Evolutionary conservation across 1,140 invertebrate species (phyloP), one percentile per base, ranked within the genome.

Genomic region (Cepaea nemoralis): DNA sequence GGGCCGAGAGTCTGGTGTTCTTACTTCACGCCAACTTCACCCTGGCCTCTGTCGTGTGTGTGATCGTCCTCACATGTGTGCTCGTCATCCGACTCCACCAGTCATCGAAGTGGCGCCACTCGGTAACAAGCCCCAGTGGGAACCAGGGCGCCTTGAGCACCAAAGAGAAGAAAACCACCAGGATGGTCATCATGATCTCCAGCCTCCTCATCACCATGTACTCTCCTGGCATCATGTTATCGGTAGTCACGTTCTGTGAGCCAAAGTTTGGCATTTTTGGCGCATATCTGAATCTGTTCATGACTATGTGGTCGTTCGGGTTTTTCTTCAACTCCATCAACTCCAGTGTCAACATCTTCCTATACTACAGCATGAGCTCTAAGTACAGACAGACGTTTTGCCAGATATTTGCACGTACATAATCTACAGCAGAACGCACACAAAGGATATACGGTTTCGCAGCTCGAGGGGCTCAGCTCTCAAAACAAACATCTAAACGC

Each of bases 281-380:
- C 1, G 24, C 19, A 40, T 70, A 70, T 24, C 19, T 3, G 1
- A 39, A 42, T 39, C 12, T 40, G 35, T 70, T 70, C 37, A 2
- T 40, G 19, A 37, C 37, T n/a, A 6, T 22, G 1, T 40, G 35
- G 35, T 70, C 69, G 35, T 39, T 70, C 27, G 69, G 69, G 35
- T 70, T 39, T 40, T 5, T 70, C 2, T 70, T 39, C 27, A 40
- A 40, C 10, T 8, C 39, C 19, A 42, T 70, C 12, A 70, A 70
- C 27, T 70, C 69, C 24, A 70, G 69, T n/a, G 16, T 70, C 35
- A 70, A 70, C 27, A 70, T 70, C 6, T 40, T 70, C 35, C 5
- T 42, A 24, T 70, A 70, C 69, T 37, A 39, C 8, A 70, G 22
- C 1, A 70, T 70, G 69, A 70, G 69, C 37, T 39, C 69, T 5